phyloP scores from a whole-genome alignment of 1,140 invertebrate genomes.

The Portunus trituberculatus region DNA sequence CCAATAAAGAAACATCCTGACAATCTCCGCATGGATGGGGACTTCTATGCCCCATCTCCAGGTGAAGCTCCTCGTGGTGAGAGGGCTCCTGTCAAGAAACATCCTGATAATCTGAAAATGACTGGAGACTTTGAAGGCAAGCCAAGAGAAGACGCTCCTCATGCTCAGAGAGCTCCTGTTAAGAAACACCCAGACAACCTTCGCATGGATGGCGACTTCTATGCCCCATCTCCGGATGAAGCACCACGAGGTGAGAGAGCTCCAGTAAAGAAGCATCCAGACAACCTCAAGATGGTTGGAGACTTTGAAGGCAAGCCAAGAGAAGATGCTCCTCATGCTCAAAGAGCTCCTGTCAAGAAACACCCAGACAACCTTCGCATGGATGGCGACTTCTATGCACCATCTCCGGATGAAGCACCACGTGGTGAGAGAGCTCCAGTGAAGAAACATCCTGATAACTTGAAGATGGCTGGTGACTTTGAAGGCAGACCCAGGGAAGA shows the following conservation, averaged over 20 bases:
- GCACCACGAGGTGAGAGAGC: constrained; percentile 43
- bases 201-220: constrained; percentile 47
- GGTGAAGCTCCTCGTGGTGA: constrained; percentile 58
- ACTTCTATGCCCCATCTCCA: constrained; percentile 27
- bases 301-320: constrained; percentile 78
- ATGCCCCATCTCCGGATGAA: background rate
- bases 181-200: constrained; percentile 55
- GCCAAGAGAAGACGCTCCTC: constrained; percentile 20
- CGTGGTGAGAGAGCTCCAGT: constrained; percentile 36
- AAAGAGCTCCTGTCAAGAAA: constrained; percentile 80
- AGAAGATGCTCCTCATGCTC: constrained; percentile 81
- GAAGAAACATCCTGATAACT: constrained; percentile 55
- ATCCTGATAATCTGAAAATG: constrained; percentile 60
- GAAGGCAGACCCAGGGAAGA: background rate
- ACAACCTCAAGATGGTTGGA: constrained; percentile 52
- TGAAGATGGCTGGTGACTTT: constrained; percentile 47
- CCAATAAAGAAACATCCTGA: constrained; percentile 57
- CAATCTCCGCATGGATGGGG: constrained; percentile 56
- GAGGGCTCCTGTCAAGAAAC: constrained; percentile 57
- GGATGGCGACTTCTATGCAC: constrained; percentile 45
- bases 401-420: background rate
- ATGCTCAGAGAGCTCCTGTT: constrained; percentile 32
- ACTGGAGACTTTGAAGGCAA: constrained; percentile 56
- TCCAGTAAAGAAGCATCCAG: constrained; percentile 52
- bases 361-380: constrained; percentile 57